phyloP scores from a whole-genome alignment of 2,113 vertebrate species.

The Semnopithecus entellus region DNA sequence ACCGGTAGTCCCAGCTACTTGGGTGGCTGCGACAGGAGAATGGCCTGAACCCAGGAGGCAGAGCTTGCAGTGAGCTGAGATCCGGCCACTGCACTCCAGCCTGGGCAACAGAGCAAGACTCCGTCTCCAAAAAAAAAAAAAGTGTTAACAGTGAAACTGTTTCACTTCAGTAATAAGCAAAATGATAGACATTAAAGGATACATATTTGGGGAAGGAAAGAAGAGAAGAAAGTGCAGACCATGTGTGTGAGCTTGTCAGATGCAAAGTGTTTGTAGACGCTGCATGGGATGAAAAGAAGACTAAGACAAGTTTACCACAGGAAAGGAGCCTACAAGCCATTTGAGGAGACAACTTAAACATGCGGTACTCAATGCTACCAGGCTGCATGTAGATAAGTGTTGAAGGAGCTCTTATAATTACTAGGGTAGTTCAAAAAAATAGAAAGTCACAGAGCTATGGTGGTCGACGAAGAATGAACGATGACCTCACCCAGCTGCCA shows the following conservation, averaged over 20 bases:
- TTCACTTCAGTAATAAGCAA: background rate
- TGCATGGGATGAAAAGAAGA: background rate
- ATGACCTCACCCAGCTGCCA: background rate
- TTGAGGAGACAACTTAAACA: background rate
- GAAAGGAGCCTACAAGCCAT: background rate
- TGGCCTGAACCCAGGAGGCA: too few species aligned
- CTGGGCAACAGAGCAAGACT: too few species aligned
- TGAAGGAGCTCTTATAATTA: background rate
- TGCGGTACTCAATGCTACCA: background rate
- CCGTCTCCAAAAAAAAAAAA: background rate
- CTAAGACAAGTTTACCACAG: background rate
- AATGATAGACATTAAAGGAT: background rate
- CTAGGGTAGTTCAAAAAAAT: background rate
- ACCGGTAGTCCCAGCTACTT: too few species aligned
- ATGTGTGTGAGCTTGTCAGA: background rate
- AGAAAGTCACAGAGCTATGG: background rate
- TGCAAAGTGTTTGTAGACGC: background rate
- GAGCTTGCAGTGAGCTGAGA: too few species aligned
- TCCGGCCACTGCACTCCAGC: too few species aligned
- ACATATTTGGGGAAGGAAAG: background rate
- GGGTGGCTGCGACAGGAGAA: too few species aligned
- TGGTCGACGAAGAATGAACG: background rate
- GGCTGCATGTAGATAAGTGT: background rate
- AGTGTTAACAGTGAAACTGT: background rate
- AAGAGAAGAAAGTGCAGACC: background rate